Evolutionary conservation across 2,797 vertebrate genomes (phyloP).

Genomic region (Anguilla marmorata): DNA sequence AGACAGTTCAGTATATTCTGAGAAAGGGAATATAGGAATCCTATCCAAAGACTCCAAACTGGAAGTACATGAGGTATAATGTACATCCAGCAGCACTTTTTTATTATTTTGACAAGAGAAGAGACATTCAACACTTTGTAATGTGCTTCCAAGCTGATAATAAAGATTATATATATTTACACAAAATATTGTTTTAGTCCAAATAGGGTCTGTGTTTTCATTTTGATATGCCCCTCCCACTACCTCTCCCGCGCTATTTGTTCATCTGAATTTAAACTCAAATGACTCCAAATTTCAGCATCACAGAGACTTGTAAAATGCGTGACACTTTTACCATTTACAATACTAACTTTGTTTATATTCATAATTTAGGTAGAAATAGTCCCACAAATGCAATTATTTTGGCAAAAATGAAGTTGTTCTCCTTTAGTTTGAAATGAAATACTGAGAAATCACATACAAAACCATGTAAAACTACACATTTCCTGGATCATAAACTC

Average conservation of each 20-base stretch:
- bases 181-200: conserved; percentile 10
- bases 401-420: no score
- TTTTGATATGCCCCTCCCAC: neutral
- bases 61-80: neutral
- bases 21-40: conserved; percentile 21
- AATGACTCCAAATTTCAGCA: neutral
- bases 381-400: no score
- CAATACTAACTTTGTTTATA: no score
- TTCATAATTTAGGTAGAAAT: no score
- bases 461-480: no score
- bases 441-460: no score
- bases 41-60: conserved; percentile 20
- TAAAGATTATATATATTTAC: neutral
- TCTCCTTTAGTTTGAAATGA: no score
- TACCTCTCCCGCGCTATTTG: neutral
- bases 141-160: neutral
- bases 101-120: neutral
- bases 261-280: neutral
- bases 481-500: no score
- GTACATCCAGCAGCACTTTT: neutral
- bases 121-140: neutral
- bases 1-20: conserved; percentile 9
- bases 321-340: no score
- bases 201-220: neutral
- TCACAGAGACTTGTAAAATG: no score